A percentile compares a stretch with the other conserved stretches of the same genome.
Conservation (phyloP, 2,888 invertebrate species). For the Scaptodrosophila latifasciaeformis region DNA sequence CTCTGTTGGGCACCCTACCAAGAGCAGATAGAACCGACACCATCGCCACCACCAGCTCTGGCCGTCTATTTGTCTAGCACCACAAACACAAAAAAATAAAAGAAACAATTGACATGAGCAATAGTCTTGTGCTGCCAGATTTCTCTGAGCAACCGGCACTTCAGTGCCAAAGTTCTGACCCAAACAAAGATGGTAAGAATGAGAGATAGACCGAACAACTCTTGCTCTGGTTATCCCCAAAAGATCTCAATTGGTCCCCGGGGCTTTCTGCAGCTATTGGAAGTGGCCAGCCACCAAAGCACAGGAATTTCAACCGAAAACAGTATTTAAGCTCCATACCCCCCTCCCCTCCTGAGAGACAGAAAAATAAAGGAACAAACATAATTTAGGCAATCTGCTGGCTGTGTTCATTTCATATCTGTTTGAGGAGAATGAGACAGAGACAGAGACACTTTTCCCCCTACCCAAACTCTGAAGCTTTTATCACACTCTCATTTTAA, state of each 20-base stretch:
- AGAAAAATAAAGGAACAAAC: not conserved
- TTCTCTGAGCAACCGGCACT: too few relatives aligned
- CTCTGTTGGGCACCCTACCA: conserved; percentile 1
- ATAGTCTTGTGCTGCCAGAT: not conserved
- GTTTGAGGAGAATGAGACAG: too few relatives aligned
- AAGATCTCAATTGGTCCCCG: conserved; percentile 64
- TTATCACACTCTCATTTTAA: not conserved
- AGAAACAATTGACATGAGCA: conserved; percentile 27
- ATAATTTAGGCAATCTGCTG: not conserved
- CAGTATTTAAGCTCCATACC: not conserved
- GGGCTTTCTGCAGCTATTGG: conserved; percentile 66
- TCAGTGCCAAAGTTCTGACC: too few relatives aligned
- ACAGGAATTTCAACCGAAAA: conserved; percentile 11
- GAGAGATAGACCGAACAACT: too few relatives aligned
- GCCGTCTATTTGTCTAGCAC: conserved; percentile 41
- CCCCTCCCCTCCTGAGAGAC: conserved; percentile 13
- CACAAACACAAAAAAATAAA: too few relatives aligned
- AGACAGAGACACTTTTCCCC: too few relatives aligned
- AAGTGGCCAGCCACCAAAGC: conserved; percentile 46
- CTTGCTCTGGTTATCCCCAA: conserved; percentile 39
- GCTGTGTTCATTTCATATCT: not conserved
- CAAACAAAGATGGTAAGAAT: too few relatives aligned
- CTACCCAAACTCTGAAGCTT: too few relatives aligned
- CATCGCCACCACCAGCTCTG: conserved; percentile 8
- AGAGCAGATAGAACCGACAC: conserved; percentile 18